Evolutionary conservation across 2,113 vertebrate genomes (phyloP).

Genomic region (Oryzias woworae): DNA sequence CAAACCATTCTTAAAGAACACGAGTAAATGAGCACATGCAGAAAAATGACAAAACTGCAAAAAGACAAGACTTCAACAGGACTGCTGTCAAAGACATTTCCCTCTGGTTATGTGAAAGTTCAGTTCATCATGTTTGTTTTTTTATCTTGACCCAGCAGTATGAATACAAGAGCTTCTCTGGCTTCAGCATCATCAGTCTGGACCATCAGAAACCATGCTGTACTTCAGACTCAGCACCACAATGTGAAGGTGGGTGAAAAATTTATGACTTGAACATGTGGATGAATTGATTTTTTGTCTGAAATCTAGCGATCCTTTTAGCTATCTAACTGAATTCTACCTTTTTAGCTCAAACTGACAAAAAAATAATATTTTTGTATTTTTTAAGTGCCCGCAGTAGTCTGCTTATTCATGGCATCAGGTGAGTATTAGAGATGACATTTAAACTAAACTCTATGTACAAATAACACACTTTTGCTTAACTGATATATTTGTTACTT

Average conservation of each 20-base stretch:
- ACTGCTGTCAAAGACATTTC: too few relatives aligned
- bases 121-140: too few relatives aligned
- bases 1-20: too few relatives aligned
- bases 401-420: conserved; percentile 8
- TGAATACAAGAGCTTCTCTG: background rate
- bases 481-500: background rate
- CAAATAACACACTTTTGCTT: background rate
- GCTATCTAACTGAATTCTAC: too few relatives aligned
- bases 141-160: background rate
- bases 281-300: too few relatives aligned
- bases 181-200: background rate
- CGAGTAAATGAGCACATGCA: too few relatives aligned
- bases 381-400: conserved; percentile 25
- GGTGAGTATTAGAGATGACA: conserved; percentile 6
- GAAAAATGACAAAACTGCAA: too few relatives aligned
- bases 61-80: too few relatives aligned
- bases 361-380: background rate
- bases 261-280: background rate
- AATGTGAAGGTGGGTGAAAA: conserved; percentile 15
- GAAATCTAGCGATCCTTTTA: too few relatives aligned
- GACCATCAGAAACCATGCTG: conserved; percentile 12
- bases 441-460: background rate
- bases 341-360: too few relatives aligned
- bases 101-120: too few relatives aligned
- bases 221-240: conserved; percentile 6